Evolutionary conservation across 2,888 invertebrate genomes (phyloP), one percentile per base, ranked within the genome.

Genomic region (Rutpela maculata): DNA sequence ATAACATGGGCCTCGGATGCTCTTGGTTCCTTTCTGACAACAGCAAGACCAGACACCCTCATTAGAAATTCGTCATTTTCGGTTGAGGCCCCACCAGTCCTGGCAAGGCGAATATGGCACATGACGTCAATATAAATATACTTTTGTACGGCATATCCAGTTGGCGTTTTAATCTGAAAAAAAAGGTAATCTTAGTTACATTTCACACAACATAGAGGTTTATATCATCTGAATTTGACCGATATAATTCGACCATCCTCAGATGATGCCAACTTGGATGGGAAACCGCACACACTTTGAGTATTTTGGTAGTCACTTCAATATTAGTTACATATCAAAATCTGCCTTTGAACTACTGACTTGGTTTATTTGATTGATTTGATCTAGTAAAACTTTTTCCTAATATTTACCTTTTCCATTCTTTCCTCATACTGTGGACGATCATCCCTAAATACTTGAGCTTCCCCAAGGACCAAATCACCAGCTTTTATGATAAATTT

Each of bases 121-220:
- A 93, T 93, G 59, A 94, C 93, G 82, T 94, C 94, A 7, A 94
- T 92, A 84, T 94, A 93, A 56, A 94, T 91, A 84, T 93, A 91
- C 87, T 95, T 95, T 83, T 93, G 91, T 1, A 94, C 91, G 15
- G 93, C 92, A 77, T 85, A 86, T 67, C 90, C 90, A 35, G 85
- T 84, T 76, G 87, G 74, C 12, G 88, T 86, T 81, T 86, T 70
- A 17, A 89, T 82, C 89, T 90, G 78, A 10, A 86, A 85, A 66
- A 62, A 72, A 75, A 38, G 12, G 22, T 26, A 1, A 26, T 26
- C n/a, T n/a, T 26, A 26, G 22, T 26, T 3, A 26, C 4, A 26
- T 26, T n/a, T n/a, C n/a, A n/a, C n/a, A n/a, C n/a, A n/a, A n/a
- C n/a, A n/a, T n/a, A n/a, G n/a, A n/a, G n/a, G n/a, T n/a, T n/a